Percentiles rank a stretch among this genome's conserved stretches.
Conservation (phyloP, 2,888 invertebrate genomes). For the Drosophila nigricruria region DNA sequence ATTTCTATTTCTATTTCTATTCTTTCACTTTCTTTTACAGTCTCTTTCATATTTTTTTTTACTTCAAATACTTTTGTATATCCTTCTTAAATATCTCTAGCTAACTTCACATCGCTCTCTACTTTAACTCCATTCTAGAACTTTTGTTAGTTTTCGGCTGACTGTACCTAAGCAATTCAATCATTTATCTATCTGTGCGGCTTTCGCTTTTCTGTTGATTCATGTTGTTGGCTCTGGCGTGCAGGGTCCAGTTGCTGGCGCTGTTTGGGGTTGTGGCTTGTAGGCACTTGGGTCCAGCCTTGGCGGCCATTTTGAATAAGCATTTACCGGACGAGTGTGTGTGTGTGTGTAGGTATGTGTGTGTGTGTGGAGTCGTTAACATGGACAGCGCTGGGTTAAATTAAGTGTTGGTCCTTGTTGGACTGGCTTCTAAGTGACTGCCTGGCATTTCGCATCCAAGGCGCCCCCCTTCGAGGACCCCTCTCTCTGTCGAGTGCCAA, state of each 20-base stretch:
- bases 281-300: conserved; percentile 35
- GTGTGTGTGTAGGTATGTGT: conserved; percentile 18
- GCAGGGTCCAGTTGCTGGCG: conserved; percentile 34
- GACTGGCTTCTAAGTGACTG: conserved; percentile 12
- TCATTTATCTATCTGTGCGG: conserved; percentile 15
- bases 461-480: neutral
- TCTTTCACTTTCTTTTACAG: neutral
- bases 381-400: conserved; percentile 40
- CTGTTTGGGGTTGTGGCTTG: conserved; percentile 9
- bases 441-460: conserved; percentile 1
- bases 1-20: neutral
- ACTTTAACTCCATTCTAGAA: too few relatives aligned
- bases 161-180: conserved; percentile 22
- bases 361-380: conserved; percentile 32
- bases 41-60: neutral
- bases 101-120: neutral
- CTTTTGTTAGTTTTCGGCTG: neutral
- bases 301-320: conserved; percentile 74
- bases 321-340: conserved; percentile 14
- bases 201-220: conserved; percentile 21
- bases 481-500: neutral
- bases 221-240: conserved; percentile 14
- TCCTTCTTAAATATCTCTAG: neutral
- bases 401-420: conserved; percentile 40
- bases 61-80: neutral